phyloP scores from a whole-genome alignment of 2,888 invertebrate species.

The Tipula vernalis region DNA sequence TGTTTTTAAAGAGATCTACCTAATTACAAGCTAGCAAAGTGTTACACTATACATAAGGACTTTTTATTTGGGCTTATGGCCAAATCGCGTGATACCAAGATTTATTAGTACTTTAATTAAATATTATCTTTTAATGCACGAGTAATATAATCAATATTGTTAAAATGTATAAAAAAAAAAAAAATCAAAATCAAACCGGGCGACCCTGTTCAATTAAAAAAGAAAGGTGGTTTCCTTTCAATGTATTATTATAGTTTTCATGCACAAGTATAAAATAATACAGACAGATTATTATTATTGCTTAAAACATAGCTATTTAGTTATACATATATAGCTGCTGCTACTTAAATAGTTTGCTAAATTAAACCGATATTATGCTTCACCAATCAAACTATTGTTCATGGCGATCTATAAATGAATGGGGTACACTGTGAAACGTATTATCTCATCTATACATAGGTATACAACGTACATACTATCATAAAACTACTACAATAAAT shows the following conservation, averaged over 20 bases:
- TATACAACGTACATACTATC: not conserved
- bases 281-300: not conserved
- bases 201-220: conserved; percentile 4
- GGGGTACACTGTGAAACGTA: not conserved
- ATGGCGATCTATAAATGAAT: not conserved
- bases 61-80: not conserved
- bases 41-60: not conserved
- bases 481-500: not conserved
- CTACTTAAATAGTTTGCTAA: not conserved
- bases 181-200: not conserved
- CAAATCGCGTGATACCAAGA: not conserved
- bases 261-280: not conserved
- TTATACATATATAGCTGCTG: not conserved
- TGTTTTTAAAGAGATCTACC: not conserved
- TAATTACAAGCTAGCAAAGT: too few species aligned
- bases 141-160: not conserved
- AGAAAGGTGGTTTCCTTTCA: not conserved
- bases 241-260: not conserved
- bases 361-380: not conserved
- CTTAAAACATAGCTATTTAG: not conserved
- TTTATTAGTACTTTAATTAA: not conserved
- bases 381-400: not conserved
- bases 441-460: not conserved
- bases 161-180: not conserved
- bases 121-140: not conserved